Evolutionary conservation across 2,113 vertebrate genomes (phyloP).

Genomic region (Cebidichthys violaceus): DNA sequence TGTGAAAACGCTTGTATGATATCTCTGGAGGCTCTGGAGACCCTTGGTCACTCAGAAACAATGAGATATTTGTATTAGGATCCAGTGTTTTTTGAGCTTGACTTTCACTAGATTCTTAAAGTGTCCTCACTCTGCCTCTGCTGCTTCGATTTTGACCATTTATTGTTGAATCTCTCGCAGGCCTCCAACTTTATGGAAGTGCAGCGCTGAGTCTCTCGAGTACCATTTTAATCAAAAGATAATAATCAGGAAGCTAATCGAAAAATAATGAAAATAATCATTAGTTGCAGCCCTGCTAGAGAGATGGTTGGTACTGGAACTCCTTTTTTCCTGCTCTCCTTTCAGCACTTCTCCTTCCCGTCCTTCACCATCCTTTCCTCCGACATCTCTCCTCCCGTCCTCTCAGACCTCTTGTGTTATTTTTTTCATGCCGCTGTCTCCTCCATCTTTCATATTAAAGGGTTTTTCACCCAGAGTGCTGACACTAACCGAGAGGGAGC

Average conservation of each 20-base stretch:
- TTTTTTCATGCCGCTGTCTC: slow-evolving; percentile 19
- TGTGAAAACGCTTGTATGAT: neutral
- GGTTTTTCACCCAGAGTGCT: slow-evolving; percentile 48
- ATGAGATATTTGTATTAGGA: neutral
- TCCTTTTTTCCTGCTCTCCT: neutral
- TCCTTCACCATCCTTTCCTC: neutral
- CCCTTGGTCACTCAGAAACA: neutral
- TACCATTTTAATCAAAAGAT: slow-evolving; percentile 30
- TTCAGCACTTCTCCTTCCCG: no score
- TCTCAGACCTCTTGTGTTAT: slow-evolving; percentile 26
- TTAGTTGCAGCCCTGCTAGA: neutral
- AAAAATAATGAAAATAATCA: slow-evolving; percentile 26
- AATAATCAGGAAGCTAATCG: slow-evolving; percentile 29
- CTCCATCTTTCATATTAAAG: slow-evolving; percentile 46
- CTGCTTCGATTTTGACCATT: neutral
- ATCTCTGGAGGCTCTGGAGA: no score
- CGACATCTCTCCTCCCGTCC: neutral
- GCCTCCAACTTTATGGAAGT: neutral
- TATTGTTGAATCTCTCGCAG: neutral
- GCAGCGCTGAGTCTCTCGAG: rapidly evolving
- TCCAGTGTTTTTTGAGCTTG: neutral
- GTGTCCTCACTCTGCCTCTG: neutral
- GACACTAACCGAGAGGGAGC: slow-evolving; percentile 36
- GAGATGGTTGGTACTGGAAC: neutral
- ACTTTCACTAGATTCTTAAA: neutral